Evolutionary conservation across 2,797 vertebrate species (phyloP), one percentile per base, ranked within the genome.

Genomic region (Aulostomus chinensis): DNA sequence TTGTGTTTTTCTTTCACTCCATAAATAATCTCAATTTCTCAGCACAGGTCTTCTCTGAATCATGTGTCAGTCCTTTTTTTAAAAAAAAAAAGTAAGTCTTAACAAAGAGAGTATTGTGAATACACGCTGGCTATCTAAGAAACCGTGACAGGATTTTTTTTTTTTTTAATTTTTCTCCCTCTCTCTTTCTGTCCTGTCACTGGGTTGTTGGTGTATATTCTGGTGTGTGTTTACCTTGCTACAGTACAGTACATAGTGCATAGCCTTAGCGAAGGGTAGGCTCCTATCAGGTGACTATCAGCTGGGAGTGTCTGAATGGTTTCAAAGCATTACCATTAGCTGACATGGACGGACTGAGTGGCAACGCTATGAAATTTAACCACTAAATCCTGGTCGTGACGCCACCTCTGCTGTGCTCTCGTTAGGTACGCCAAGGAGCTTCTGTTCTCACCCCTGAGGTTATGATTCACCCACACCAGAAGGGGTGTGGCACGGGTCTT

Each of bases 261-360:
- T 78, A 77, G 60, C 72, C 73, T 78, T 68, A 56, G 73, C 12
- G 17, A 76, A 66, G 35, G 41, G 36, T 52, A 35, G 53, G 56
- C 65, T 68, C 50, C 42, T 45, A 59, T 45, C 51, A 50, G 33
- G 59, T 51, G 55, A 58, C 56, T 37, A 22, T 71, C 50, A 58
- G 56, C 35, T 15, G 22, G 47, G 29, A 20, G 49, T 24, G 51
- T 53, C 53, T 73, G 68, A 58, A 52, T 32, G 30, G 47, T 54
- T 73, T 70, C 60, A 73, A 78, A 68, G 70, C 74, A 74, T 68
- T 53, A 68, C 65, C 61, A 28, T 33, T 38, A 35, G 46, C 60
- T 71, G 30, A 58, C 54, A 55, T 62, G 88, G 86, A 91, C 75
- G 81, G 82, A 86, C 43, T 48, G 48, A 56, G 68, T 7, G 47